A percentile compares a stretch with the other conserved stretches of the same genome.
These are phyloP conservation scores for Polypterus senegalus DNA, from an alignment of 2,113 vertebrate genomes.

Conservation along the genomic window DNA sequence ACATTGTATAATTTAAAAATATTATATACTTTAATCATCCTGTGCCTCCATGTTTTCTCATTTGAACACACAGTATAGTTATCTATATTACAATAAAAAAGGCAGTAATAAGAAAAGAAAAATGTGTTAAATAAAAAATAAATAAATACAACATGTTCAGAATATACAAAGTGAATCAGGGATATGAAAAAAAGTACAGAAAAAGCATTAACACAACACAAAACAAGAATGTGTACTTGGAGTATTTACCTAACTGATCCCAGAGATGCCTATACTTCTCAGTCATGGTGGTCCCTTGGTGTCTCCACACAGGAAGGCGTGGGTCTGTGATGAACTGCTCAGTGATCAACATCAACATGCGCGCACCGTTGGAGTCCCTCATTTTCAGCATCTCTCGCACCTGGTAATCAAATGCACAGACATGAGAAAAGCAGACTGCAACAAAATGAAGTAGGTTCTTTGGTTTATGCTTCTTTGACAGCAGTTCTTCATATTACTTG, in stretches of 20 bases:
- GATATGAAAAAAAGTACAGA: conserved; percentile 8
- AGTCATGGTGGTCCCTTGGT: conserved; percentile 89
- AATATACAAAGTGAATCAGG: no score
- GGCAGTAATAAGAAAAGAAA: no score
- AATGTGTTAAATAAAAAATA: conserved; percentile 3
- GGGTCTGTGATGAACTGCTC: conserved; percentile 95
- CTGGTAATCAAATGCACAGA: conserved; percentile 38
- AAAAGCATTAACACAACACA: neutral
- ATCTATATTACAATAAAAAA: no score
- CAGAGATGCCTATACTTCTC: conserved; percentile 95
- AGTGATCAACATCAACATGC: conserved; percentile 89
- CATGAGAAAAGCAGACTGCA: no score
- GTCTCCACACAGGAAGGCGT: conserved; percentile 76
- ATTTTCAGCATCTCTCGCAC: conserved; percentile 96
- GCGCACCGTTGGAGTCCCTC: conserved; percentile 89
- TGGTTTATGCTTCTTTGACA: no score
- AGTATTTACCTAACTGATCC: conserved; percentile 70
- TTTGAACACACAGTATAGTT: no score
- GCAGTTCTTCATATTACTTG: no score
- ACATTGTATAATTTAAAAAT: no score
- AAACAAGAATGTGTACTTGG: neutral
- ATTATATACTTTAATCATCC: no score
- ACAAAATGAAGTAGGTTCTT: no score
- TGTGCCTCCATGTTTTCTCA: no score
- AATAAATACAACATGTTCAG: conserved; percentile 6